Conservation (phyloP, 2,113 vertebrate genomes). For the Bufo bufo region DNA sequence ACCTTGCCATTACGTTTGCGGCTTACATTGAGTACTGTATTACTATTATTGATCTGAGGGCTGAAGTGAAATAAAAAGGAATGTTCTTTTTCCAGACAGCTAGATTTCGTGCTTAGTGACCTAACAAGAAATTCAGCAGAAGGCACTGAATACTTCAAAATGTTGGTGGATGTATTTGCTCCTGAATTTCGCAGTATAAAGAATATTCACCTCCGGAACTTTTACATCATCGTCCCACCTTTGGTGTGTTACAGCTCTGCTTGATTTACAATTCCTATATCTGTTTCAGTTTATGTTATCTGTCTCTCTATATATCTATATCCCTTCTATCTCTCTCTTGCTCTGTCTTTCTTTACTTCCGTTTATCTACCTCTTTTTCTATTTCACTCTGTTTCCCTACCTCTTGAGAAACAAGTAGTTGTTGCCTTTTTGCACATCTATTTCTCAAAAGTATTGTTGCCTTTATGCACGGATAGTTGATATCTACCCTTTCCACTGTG, state of each 20-base stretch:
- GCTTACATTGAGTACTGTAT: background rate
- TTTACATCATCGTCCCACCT: slow-evolving; percentile 96
- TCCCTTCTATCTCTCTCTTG: no score
- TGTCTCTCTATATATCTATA: no score
- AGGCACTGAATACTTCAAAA: slow-evolving; percentile 97
- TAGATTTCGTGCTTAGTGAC: slow-evolving; percentile 90
- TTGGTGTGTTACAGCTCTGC: slow-evolving; percentile 76
- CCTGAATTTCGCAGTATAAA: slow-evolving; percentile 94
- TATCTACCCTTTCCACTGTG: no score
- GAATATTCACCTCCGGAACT: slow-evolving; percentile 97
- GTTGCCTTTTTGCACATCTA: no score
- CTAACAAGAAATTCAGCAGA: slow-evolving; percentile 94
- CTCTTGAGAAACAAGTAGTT: no score
- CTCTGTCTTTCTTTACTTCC: no score
- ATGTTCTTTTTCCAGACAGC: slow-evolving; percentile 68
- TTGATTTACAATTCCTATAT: background rate
- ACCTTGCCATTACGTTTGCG: background rate
- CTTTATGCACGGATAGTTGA: background rate
- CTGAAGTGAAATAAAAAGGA: background rate
- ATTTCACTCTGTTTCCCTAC: no score
- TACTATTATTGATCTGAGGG: background rate
- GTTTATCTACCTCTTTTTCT: no score
- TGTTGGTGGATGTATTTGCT: slow-evolving; percentile 95
- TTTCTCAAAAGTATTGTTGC: background rate
- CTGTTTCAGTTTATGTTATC: slow-evolving; percentile 1